Base-by-base conservation (phyloP, 2,113 vertebrate species). In the Paracanthobrama guichenoti region DNA sequence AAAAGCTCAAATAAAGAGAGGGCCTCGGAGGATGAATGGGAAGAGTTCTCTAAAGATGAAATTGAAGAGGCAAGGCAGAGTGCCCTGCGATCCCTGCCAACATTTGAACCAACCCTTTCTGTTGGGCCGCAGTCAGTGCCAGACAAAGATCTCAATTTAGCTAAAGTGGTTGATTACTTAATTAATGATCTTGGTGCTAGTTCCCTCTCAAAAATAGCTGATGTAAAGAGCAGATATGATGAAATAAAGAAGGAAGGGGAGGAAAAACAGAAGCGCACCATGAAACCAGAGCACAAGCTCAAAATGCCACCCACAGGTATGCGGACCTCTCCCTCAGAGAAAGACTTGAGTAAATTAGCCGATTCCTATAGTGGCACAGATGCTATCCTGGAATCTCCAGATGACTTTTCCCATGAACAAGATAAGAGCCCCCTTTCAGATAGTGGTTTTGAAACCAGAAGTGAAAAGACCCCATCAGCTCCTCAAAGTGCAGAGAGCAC, bases 351-450 rank as follows among this genome's bases (percentile, higher is more conserved):
- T 90, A 99, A 99, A 93, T 95, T 99, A 85, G 93, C 98, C 0
- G 98, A 99, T 89, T 95, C 97, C 6, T 96, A 97, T 91, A 96
- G 96, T 88, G 97, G 96, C 87, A 93, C 96, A 3, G 98, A 99
- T 86, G 95, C 95, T 22, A 97, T 98, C 90, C 92, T 99, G 89
- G 97, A 99, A 86, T 99, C 97, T 75, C 97, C 97, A 0, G 98
- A 99, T 92, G 98, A 99, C 90, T 94, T 98, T 90, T 99, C 98
- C 88, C 94, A 99, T 0, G 98, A 99, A 85, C 97, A 97, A 92
- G 98, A 99, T 87, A 99, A 99, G 92, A 99, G 98, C 91, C 98
- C 98, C 28, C 92, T 99, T 80, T 99, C 98, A 50, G 98, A 99
- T 89, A 99, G 97, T 57, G 98, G 98, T 85, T 99, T 99, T 94